Percentiles rank a stretch among this genome's conserved stretches.
phyloP scores from a whole-genome alignment of 2,113 vertebrate species.

The Halcyon senegalensis region DNA sequence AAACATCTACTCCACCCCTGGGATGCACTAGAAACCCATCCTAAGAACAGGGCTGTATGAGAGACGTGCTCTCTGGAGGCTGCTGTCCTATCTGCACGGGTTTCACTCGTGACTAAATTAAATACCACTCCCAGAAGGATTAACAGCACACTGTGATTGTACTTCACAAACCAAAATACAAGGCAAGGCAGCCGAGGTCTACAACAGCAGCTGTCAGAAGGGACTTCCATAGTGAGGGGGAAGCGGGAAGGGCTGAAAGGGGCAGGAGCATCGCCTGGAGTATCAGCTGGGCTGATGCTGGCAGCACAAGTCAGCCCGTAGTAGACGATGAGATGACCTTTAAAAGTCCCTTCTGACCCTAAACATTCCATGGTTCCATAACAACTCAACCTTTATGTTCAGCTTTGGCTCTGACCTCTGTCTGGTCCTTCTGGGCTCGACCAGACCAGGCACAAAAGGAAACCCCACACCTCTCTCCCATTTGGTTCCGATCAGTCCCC shows the following conservation, averaged over 20 bases:
- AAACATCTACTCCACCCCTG: neutral
- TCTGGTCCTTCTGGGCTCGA: neutral
- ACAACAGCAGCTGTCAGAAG: neutral
- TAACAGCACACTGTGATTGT: too few species aligned
- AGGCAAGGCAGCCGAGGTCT: neutral
- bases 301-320: neutral
- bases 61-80: neutral
- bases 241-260: neutral
- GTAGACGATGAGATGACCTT: neutral
- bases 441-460: neutral
- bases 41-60: neutral
- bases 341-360: neutral
- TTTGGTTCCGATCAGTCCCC: neutral
- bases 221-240: too few species aligned
- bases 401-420: neutral
- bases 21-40: neutral
- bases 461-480: neutral
- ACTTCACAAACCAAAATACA: neutral
- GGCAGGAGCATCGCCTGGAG: neutral
- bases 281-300: neutral
- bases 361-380: neutral
- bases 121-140: neutral
- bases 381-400: neutral
- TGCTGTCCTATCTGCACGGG: neutral
- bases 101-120: neutral